Conservation (phyloP, 2,797 vertebrate species). For the Characodon lateralis region DNA sequence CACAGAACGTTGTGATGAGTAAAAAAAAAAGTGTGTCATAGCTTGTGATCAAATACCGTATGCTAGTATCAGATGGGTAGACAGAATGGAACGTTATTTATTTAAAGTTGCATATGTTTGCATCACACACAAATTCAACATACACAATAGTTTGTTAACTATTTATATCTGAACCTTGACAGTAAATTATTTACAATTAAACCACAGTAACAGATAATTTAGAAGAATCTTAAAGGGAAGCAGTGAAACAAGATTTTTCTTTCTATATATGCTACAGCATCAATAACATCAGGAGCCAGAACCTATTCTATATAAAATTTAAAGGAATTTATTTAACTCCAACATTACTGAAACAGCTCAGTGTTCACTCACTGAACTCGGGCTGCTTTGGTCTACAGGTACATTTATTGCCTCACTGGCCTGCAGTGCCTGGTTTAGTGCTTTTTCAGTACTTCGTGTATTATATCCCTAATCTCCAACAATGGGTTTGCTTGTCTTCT, state of each 20-base stretch:
- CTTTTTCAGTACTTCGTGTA: too few species aligned
- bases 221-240: not conserved
- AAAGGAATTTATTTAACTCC: not conserved
- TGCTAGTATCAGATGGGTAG: not conserved
- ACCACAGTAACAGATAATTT: not conserved
- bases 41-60: not conserved
- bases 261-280: not conserved
- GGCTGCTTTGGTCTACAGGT: not conserved
- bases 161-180: not conserved
- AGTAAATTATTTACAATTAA: not conserved
- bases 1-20: too few species aligned
- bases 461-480: slow-evolving; percentile 11
- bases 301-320: not conserved
- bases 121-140: too few species aligned
- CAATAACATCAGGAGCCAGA: not conserved
- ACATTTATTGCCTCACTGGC: not conserved
- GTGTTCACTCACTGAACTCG: not conserved
- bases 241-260: not conserved
- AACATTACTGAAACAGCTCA: not conserved
- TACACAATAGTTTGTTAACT: not conserved
- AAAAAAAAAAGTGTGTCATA: too few species aligned
- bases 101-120: too few species aligned
- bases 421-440: not conserved
- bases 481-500: slow-evolving; percentile 19
- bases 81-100: not conserved